Base-by-base conservation (phyloP, 2,797 vertebrate species). In the Nannoperca obscura region DNA sequence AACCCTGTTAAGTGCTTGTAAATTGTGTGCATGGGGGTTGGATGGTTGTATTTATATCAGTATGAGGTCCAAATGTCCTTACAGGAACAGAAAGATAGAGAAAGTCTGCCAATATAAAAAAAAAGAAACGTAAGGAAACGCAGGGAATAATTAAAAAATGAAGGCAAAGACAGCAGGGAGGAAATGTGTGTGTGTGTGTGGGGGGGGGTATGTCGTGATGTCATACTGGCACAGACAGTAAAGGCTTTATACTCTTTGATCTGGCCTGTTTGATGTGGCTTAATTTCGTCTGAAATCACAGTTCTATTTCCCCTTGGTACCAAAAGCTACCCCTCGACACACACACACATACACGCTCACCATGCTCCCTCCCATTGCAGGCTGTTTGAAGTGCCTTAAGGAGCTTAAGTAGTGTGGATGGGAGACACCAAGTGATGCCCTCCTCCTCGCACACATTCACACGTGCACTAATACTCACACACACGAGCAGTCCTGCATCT, bases 281-380 rank as follows among this genome's bases (percentile, higher is more conserved):
- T 93, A 88, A 93, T 95, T 95, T 93, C 80, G 83, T 90, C 88
- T 90, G 90, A 92, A 93, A 93, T 94, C 91, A 87, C 86, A 92
- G 87, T 80, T 68, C 58, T 74, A 89, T 92, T 92, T 90, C 91
- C 92, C 92, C 62, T 61, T 62, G 90, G 89, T 86, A 88, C 84
- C 57, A 15, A 74, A 82, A 78, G 34, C 67, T 71, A 49, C 82
- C 80, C 84, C 77, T 71, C 61, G 46, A 52, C 54, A 64, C 59
- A 70, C 70, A 52, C 64, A 52, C 78, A 67, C 62, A 74, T 65
- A 74, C 74, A 71, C 65, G 50, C 49, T 38, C 65, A 63, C 54
- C n/a, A 58, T 47, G 36, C 52, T 62, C 60, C 77, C 78, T 74
- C 62, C 76, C 58, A 47, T 60, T 47, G 4, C 74, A 54, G 71